phyloP scores from a whole-genome alignment of 2,113 vertebrate genomes.

The Fulmarus glacialis region DNA sequence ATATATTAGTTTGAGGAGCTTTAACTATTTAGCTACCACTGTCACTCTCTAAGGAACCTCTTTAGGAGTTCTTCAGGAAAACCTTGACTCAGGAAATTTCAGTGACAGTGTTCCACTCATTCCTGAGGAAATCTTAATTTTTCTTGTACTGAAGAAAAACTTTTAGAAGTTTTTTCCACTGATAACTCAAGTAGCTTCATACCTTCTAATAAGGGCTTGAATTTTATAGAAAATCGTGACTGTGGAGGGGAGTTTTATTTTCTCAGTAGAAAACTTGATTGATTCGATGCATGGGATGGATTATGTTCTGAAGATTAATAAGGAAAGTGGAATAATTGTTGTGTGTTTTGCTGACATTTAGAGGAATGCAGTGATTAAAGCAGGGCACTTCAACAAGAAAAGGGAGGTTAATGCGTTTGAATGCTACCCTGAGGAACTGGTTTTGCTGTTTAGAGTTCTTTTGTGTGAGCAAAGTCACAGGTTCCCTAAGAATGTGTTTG shows the following conservation, averaged over 20 bases:
- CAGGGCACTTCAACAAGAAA: neutral
- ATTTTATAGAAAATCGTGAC: neutral
- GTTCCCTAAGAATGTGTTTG: neutral
- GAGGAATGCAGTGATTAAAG: neutral
- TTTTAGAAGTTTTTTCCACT: neutral
- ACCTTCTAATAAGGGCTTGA: neutral
- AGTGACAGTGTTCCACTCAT: neutral
- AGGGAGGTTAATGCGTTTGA: neutral
- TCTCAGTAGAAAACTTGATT: neutral
- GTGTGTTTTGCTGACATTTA: neutral
- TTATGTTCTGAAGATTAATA: neutral
- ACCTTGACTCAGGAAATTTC: neutral
- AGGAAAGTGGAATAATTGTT: neutral
- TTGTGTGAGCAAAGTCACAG: neutral
- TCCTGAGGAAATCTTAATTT: neutral
- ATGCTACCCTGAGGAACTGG: neutral
- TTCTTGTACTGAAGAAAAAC: neutral
- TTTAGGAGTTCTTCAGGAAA: neutral
- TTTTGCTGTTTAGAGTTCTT: neutral
- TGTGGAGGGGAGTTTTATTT: neutral
- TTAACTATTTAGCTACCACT: neutral
- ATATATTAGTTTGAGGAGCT: neutral
- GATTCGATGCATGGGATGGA: fast-evolving
- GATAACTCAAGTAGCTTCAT: neutral
- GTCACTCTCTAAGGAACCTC: neutral